phyloP scores from a whole-genome alignment of 2,113 vertebrate species.

The Equus quagga region DNA sequence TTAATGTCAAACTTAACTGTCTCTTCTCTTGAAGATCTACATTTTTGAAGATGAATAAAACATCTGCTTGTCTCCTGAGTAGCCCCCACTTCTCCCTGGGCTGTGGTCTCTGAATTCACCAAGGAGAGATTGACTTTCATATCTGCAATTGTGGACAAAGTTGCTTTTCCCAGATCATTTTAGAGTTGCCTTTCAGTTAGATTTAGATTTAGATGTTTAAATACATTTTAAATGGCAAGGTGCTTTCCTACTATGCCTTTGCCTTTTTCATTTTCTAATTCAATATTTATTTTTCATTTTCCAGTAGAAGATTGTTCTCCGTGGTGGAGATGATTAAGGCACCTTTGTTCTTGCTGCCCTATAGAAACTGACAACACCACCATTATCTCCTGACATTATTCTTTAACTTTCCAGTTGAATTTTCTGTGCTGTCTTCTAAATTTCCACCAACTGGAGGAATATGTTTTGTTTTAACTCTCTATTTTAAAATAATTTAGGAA shows the following conservation, averaged over 20 bases:
- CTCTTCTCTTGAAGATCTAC: not conserved
- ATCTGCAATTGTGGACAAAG: not conserved
- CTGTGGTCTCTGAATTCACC: not conserved
- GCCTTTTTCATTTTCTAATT: not conserved
- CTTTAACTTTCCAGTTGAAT: not conserved
- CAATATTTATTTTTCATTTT: constrained; percentile 27
- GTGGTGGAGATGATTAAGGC: not conserved
- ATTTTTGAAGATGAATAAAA: not conserved
- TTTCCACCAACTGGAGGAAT: not conserved
- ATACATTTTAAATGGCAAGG: not conserved
- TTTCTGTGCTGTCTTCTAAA: not conserved
- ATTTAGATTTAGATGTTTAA: not conserved
- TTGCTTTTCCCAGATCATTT: not conserved
- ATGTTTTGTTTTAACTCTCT: constrained; percentile 4
- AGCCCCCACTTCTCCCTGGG: not conserved
- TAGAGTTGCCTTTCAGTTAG: not conserved
- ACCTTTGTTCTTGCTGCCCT: not conserved
- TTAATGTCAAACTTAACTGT: not conserved
- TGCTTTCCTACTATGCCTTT: not conserved
- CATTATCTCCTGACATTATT: not conserved
- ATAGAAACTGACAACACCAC: not conserved
- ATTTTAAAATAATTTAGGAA: constrained; percentile 41
- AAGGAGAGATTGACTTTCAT: not conserved
- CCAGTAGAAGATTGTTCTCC: not conserved
- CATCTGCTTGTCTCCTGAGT: not conserved